phyloP scores from a whole-genome alignment of 2,113 vertebrate genomes.

The Phrynosoma platyrhinos region DNA sequence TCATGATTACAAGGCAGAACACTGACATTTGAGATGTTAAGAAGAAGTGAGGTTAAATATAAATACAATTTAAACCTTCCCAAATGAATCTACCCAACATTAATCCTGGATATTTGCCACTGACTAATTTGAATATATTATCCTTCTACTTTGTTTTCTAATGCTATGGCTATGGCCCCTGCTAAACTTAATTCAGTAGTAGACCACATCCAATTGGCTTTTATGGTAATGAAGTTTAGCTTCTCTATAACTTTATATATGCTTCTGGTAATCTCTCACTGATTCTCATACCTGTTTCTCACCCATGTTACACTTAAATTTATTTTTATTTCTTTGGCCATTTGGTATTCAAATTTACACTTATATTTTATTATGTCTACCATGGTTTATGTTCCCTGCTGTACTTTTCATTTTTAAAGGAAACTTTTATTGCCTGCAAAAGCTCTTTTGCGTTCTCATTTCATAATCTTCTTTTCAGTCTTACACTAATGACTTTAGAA shows the following conservation, averaged over 20 bases:
- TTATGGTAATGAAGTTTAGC: slow-evolving; percentile 2
- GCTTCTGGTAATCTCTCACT: slow-evolving; percentile 30
- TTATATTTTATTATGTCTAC: slow-evolving; percentile 26
- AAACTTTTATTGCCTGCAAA: slow-evolving; percentile 7
- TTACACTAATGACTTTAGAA: slow-evolving; percentile 10
- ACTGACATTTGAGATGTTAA: slow-evolving; percentile 2
- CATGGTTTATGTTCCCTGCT: slow-evolving; percentile 24
- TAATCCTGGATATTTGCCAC: slow-evolving; percentile 28
- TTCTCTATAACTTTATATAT: slow-evolving; percentile 25
- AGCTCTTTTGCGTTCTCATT: not conserved
- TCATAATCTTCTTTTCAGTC: slow-evolving; percentile 11
- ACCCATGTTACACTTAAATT: slow-evolving; percentile 36
- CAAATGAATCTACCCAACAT: slow-evolving; percentile 31
- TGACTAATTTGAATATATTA: slow-evolving; percentile 35
- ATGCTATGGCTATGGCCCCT: slow-evolving; percentile 27
- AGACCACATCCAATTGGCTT: slow-evolving; percentile 32
- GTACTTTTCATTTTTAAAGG: slow-evolving; percentile 20
- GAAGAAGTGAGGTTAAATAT: slow-evolving; percentile 26
- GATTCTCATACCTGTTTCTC: slow-evolving; percentile 42
- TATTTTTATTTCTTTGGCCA: slow-evolving; percentile 42
- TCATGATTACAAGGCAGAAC: slow-evolving; percentile 19
- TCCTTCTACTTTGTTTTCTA: slow-evolving; percentile 35
- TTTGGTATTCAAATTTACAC: slow-evolving; percentile 38
- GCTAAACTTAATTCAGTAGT: slow-evolving; percentile 35
- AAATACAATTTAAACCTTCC: slow-evolving; percentile 34